Evolutionary conservation across 2,797 vertebrate genomes (phyloP).

Genomic region (Hoplostethus atlanticus): DNA sequence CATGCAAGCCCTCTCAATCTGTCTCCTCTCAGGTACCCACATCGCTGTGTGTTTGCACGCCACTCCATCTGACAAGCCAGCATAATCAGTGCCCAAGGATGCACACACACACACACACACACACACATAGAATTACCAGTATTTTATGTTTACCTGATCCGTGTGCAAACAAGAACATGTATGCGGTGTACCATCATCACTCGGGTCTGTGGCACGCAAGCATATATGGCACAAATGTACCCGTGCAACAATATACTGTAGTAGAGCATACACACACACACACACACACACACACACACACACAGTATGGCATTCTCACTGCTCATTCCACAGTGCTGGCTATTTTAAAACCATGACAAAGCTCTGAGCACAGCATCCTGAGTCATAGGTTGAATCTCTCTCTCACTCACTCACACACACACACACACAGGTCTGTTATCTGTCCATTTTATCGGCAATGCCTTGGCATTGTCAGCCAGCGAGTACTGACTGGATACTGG

Average conservation of each 20-base stretch:
- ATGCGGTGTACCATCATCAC: constrained; percentile 29
- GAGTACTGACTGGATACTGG: too few species aligned
- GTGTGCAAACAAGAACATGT: constrained; percentile 54
- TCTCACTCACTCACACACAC: neutral
- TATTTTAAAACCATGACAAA: too few species aligned
- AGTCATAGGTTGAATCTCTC: too few species aligned
- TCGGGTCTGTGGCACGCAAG: constrained; percentile 30
- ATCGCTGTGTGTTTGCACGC: constrained; percentile 48
- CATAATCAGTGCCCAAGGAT: constrained; percentile 42
- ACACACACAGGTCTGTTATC: neutral
- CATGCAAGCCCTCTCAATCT: constrained; percentile 11
- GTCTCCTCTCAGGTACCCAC: constrained; percentile 45
- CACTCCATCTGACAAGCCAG: constrained; percentile 47
- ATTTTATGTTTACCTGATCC: constrained; percentile 44
- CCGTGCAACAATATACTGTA: neutral
- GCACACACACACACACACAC: constrained; percentile 20
- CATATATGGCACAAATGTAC: constrained; percentile 36
- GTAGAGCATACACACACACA: constrained; percentile 6
- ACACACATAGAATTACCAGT: constrained; percentile 7
- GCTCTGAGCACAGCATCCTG: too few species aligned
- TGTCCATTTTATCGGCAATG: too few species aligned
- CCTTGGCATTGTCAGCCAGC: neutral
- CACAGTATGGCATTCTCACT: too few species aligned
- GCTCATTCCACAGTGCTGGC: too few species aligned
- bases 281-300: neutral